Base-by-base conservation (phyloP, 2,888 invertebrate species). In the Elaeidobius kamerunicus region DNA sequence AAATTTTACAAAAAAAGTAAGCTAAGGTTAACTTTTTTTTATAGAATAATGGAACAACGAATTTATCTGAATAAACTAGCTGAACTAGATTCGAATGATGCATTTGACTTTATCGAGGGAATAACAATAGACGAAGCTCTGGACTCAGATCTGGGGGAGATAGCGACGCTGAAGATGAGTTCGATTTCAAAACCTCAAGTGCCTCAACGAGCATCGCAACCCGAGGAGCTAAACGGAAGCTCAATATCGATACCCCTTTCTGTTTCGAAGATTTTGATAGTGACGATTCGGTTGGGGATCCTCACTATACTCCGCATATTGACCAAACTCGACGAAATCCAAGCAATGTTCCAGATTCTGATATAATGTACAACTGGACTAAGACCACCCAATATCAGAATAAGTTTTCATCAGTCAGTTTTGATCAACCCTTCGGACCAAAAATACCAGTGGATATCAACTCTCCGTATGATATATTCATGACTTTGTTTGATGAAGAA, bases 371-470 rank as follows among this genome's bases (percentile, higher is more conserved):
- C 12, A 12, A n/a, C 11, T 32, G 32, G 32, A 32, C 32, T n/a
- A 32, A 32, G 12, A 32, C 11, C 12, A 32, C 32, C n/a, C 32
- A 9, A 32, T 9, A n/a, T 32, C n/a, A 9, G 32, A 32, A 12
- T 32, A 32, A 32, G 32, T 32, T 32, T 32, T 32, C 32, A 7
- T n/a, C 32, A 32, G 32, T 12, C 12, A 32, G n/a, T 32, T 7
- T 32, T 32, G 32, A 32, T 32, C 11, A 32, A 32, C 32, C 32
- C n/a, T 32, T 32, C 12, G 32, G 32, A 9, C 32, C 32, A 32
- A 32, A 32, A 32, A 32, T 32, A 32, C 32, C 32, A n/a, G 32
- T 32, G n/a, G n/a, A 32, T 32, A 32, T 32, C 12, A 12, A 32
- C 11, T 32, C 32, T 17, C 39, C 39, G 6, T 20, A 2, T 7